phyloP scores from a whole-genome alignment of 2,797 vertebrate genomes.

The Apodemus agrarius region DNA sequence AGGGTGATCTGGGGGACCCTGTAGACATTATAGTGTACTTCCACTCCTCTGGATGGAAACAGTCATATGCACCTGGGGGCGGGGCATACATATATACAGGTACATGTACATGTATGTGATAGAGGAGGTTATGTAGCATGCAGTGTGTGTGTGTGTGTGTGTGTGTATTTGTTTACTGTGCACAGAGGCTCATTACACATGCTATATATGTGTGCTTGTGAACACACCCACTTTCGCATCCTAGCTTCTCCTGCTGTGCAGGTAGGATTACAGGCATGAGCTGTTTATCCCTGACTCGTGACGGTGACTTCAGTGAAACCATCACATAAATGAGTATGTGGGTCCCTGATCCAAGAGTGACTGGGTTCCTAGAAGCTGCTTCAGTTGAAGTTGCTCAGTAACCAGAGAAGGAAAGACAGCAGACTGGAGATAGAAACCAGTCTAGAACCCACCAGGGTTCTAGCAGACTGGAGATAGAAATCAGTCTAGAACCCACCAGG shows the following conservation, averaged over 20 bases:
- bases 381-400: not conserved
- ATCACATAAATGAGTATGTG: too few relatives aligned
- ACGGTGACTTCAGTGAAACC: not conserved
- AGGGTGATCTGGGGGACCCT: too few relatives aligned
- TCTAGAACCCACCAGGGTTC: not conserved
- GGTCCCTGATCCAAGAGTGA: not conserved
- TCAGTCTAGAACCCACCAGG: not conserved
- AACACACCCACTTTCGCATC: not conserved
- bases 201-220: not conserved
- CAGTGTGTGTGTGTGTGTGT: not conserved
- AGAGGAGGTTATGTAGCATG: too few relatives aligned
- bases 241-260: not conserved
- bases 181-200: too few relatives aligned
- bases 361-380: not conserved
- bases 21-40: accelerated
- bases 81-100: not conserved
- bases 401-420: not conserved
- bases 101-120: not conserved
- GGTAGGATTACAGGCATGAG: not conserved
- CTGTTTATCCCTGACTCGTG: not conserved
- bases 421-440: not conserved
- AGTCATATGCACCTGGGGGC: too few relatives aligned
- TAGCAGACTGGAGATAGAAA: not conserved
- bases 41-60: not conserved
- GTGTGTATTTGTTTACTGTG: not conserved